Evolutionary conservation across 2,888 invertebrate species (phyloP), one percentile per base, ranked within the genome.

Genomic region (Cyaniris semiargus): DNA sequence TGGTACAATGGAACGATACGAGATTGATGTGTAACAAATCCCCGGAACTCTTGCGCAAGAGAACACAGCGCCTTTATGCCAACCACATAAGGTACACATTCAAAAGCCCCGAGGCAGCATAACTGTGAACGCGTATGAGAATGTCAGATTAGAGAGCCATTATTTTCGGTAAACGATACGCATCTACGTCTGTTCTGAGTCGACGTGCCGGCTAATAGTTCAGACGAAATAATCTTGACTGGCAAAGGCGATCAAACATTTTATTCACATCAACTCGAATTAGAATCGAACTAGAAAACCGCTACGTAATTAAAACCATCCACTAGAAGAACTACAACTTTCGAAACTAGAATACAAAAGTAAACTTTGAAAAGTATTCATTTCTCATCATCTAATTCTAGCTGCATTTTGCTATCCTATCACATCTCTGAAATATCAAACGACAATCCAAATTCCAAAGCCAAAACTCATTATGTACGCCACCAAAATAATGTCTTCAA

Each of bases 1-100:
- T 90, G 87, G 90, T 91, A 93, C 93, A 93, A 93, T 92, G 87
- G 88, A 86, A 85, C 92, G 91, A 91, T 91, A 90, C 86, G 85
- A 91, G 91, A 93, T 93, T 91, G 92, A 92, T 92, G 92, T 91
- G 90, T 88, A 91, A 90, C 89, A 85, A 89, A 87, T 91, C 90
- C 91, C 90, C 90, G 89, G 86, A 87, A 86, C 84, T 86, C 86
- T 91, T 91, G 87, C 90, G 90, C 86, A 92, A 92, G 53, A 18
- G 18, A 15, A 53, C 18, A 53, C 53, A 53, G 5, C 53, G 53
- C 18, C 18, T 53, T 18, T 53, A 53, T 18, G 53, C 18, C 18
- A 15, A 53, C 53, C 1, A 53, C 53, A 3, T 53, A 53, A 18
- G 53, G 18, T 53, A 53, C 53, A 18, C 5, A 53, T 53, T 53